Percentiles rank a stretch among this genome's conserved stretches.
Evolutionary conservation across 35 echinoderm and acorn worm genomes (phyloP).

Genomic region (Amphiura filiformis): DNA sequence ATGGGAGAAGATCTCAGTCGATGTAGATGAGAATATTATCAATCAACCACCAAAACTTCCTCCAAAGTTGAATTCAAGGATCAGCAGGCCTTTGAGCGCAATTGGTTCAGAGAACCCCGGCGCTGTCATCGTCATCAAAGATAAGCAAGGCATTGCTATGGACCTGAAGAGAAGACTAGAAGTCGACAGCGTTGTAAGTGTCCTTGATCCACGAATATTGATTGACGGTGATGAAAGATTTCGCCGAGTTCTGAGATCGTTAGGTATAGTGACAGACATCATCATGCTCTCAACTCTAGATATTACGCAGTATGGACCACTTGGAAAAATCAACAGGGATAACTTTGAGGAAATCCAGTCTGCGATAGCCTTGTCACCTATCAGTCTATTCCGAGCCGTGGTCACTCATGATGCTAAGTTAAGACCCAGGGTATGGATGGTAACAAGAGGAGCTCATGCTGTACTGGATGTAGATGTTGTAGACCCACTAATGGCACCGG

Average conservation of each 20-base stretch:
- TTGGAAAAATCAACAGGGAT: constrained; percentile 64
- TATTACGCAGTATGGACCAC: constrained; percentile 54
- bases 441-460: constrained; percentile 83
- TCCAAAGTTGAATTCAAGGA: not conserved
- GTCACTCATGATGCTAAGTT: constrained; percentile 63
- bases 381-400: constrained; percentile 75
- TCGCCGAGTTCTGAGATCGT: constrained; percentile 78
- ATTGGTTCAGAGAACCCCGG: constrained; percentile 88
- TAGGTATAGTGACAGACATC: constrained; percentile 85
- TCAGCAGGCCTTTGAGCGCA: constrained; percentile 64
- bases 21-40: constrained; percentile 32
- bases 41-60: constrained; percentile 23
- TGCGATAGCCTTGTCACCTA: constrained; percentile 65
- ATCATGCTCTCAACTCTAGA: constrained; percentile 84
- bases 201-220: constrained; percentile 82
- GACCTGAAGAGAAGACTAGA: constrained; percentile 85
- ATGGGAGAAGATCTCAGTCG: constrained; percentile 58
- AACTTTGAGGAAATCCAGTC: constrained; percentile 76
- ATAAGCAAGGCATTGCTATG: constrained; percentile 67
- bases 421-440: constrained; percentile 80
- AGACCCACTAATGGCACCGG: constrained; percentile 76
- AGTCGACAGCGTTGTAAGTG: constrained; percentile 88
- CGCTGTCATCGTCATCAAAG: constrained; percentile 91
- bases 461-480: constrained; percentile 77
- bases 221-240: constrained; percentile 86